Conservation (phyloP, 2,113 vertebrate species). For the Ctenomys sociabilis region DNA sequence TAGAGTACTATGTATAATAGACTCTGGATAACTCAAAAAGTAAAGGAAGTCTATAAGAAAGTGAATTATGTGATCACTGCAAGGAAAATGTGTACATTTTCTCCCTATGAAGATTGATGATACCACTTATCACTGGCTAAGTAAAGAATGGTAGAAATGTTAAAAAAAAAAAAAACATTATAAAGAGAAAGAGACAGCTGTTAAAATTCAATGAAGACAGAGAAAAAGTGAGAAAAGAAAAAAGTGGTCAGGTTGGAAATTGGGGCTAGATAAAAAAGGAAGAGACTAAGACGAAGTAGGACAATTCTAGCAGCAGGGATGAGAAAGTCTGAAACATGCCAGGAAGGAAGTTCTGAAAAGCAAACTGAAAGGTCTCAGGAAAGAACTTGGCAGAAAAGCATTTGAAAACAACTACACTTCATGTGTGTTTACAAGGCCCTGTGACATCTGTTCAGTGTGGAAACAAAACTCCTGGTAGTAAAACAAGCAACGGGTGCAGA, state of each 20-base stretch:
- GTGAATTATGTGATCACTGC: fast-evolving
- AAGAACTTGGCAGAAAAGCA: background rate
- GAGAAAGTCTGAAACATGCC: background rate
- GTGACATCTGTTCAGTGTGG: conserved; percentile 48
- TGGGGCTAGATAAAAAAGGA: fast-evolving
- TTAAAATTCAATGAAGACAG: background rate
- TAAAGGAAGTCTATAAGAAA: background rate
- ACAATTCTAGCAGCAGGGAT: fast-evolving
- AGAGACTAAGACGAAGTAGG: background rate
- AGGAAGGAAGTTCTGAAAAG: background rate
- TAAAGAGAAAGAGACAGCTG: background rate
- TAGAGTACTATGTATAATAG: fast-evolving
- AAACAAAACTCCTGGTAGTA: background rate
- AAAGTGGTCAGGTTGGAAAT: fast-evolving
- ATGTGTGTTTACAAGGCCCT: background rate
- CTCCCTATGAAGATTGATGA: background rate
- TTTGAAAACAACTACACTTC: background rate
- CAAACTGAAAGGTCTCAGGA: background rate
- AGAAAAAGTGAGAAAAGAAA: background rate
- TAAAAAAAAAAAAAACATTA: background rate
- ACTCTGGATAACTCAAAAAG: fast-evolving
- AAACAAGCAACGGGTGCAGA: background rate
- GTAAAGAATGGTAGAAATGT: too few species aligned
- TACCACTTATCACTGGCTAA: fast-evolving
- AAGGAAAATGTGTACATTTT: fast-evolving